Percentiles rank a stretch among this genome's conserved stretches.
These are phyloP conservation scores for Pseudotriccus pelzelni DNA, from an alignment of 2,797 vertebrate genomes.

Conservation along the genomic window DNA sequence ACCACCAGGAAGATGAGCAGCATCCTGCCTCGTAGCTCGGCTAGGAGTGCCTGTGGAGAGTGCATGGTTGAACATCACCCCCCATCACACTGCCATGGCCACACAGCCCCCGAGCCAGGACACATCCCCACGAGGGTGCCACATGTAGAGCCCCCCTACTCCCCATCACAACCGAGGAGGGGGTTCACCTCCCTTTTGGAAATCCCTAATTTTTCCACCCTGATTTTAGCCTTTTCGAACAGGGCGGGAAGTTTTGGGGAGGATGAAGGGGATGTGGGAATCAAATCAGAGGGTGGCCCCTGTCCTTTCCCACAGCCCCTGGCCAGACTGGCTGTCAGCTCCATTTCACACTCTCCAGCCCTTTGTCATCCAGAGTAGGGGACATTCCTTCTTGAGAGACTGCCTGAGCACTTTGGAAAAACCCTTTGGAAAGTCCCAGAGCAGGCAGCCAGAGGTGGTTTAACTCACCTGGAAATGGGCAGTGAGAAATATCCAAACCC, in stretches of 20 bases:
- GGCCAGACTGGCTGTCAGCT: not conserved
- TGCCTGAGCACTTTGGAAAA: not conserved
- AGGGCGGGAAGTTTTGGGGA: not conserved
- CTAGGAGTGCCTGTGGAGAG: accelerated
- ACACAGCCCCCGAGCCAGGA: not conserved
- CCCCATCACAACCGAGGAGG: not conserved
- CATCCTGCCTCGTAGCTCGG: accelerated
- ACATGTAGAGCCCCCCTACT: not conserved
- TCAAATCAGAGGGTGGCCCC: not conserved
- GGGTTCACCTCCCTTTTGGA: not conserved
- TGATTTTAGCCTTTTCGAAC: not conserved
- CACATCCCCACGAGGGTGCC: accelerated
- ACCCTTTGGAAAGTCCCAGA: not conserved
- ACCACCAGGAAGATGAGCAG: conserved; percentile 27
- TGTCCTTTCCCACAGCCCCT: not conserved
- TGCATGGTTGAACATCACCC: not conserved
- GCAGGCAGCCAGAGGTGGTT: accelerated
- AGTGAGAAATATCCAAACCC: not conserved
- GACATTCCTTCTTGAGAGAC: not conserved
- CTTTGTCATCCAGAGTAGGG: not conserved
- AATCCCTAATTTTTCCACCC: not conserved
- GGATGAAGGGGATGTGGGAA: not conserved
- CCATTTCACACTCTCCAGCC: not conserved
- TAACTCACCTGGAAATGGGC: not conserved
- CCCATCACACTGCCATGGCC: not conserved